Conservation (phyloP, 2,113 vertebrate genomes). For the Alosa alosa region DNA sequence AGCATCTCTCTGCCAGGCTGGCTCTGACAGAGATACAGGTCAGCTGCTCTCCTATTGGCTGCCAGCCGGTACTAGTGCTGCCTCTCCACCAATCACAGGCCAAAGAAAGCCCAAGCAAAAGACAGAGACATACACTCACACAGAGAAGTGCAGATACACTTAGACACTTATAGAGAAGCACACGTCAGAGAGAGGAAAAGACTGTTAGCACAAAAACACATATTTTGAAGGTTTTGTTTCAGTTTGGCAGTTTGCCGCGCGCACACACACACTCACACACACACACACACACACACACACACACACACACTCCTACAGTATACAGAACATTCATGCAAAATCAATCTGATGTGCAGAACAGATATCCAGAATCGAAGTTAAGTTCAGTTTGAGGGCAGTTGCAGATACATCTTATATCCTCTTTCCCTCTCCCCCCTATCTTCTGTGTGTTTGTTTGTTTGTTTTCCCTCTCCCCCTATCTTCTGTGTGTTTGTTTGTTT, state of each 20-base stretch:
- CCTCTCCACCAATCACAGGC: not conserved
- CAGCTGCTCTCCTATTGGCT: not conserved
- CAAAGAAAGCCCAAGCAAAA: not conserved
- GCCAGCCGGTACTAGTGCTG: not conserved
- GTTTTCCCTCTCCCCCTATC: not conserved
- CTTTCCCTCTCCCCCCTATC: too few species aligned
- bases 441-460: not conserved
- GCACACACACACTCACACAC: too few species aligned
- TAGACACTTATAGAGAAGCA: not conserved
- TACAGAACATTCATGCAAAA: too few species aligned
- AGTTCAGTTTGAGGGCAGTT: too few species aligned
- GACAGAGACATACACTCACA: not conserved
- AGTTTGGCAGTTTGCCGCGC: too few species aligned
- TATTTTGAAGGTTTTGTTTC: not conserved
- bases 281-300: too few species aligned
- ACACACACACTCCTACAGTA: too few species aligned
- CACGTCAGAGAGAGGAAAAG: too few species aligned
- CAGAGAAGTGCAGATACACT: not conserved
- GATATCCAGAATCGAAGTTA: not conserved
- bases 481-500: too few species aligned
- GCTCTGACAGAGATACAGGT: constrained; percentile 17
- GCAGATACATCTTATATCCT: not conserved
- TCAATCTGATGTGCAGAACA: not conserved
- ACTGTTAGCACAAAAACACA: not conserved
- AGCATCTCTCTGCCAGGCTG: constrained; percentile 24